Evolutionary conservation across 2,888 invertebrate genomes (phyloP).

Genomic region (Diploptera punctata): DNA sequence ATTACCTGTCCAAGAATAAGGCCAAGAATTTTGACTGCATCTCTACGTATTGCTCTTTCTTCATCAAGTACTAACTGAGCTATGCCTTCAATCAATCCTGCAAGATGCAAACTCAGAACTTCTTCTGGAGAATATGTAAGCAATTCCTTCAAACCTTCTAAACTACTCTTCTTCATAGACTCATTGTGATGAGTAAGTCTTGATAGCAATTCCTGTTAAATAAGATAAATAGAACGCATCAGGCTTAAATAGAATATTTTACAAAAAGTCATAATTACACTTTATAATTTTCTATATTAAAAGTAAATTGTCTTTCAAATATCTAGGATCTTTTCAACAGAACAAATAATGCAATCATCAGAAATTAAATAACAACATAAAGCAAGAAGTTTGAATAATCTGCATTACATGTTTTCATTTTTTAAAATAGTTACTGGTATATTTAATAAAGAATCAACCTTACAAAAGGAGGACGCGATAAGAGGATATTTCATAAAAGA

Average conservation of each 20-base stretch:
- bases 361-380: too few species aligned
- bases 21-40: slow-evolving; percentile 58
- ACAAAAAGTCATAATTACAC: too few species aligned
- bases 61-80: slow-evolving; percentile 71
- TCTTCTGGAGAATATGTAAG: slow-evolving; percentile 56
- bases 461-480: too few species aligned
- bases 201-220: slow-evolving; percentile 67
- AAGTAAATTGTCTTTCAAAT: too few species aligned
- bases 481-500: too few species aligned
- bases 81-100: slow-evolving; percentile 71
- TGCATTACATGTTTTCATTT: too few species aligned
- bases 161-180: slow-evolving; percentile 67
- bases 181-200: slow-evolving; percentile 79
- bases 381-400: too few species aligned
- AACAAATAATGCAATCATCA: too few species aligned
- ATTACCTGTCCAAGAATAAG: slow-evolving; percentile 49
- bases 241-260: background rate
- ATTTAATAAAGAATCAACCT: too few species aligned
- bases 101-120: slow-evolving; percentile 65
- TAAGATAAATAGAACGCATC: background rate
- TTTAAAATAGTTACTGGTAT: too few species aligned
- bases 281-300: too few species aligned
- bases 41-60: slow-evolving; percentile 63
- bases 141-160: slow-evolving; percentile 61
- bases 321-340: too few species aligned